phyloP scores from a whole-genome alignment of 2,888 invertebrate species.

The Anthophora plumipes region DNA sequence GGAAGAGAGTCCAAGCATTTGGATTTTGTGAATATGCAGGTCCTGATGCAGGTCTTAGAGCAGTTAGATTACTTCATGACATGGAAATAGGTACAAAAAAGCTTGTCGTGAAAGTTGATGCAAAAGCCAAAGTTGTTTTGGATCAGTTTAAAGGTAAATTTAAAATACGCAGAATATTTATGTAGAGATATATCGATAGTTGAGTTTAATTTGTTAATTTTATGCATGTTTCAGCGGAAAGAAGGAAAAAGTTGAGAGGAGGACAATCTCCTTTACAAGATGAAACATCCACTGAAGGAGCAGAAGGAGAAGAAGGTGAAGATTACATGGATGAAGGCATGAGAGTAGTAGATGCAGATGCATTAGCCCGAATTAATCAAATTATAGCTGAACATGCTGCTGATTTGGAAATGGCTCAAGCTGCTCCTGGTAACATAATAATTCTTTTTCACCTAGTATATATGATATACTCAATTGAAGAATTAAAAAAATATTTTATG shows the following conservation, averaged over 20 bases:
- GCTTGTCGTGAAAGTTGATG: conserved; percentile 98
- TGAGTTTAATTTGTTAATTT: neutral
- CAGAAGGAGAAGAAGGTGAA: conserved; percentile 86
- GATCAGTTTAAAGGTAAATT: conserved; percentile 94
- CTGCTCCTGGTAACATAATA: conserved; percentile 77
- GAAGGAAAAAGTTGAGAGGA: conserved; percentile 87
- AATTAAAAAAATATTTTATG: conserved; percentile 3
- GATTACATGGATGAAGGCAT: conserved; percentile 92
- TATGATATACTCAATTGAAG: neutral
- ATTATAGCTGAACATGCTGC: conserved; percentile 91
- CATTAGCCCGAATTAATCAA: conserved; percentile 91
- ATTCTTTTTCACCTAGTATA: neutral
- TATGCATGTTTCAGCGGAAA: conserved; percentile 85
- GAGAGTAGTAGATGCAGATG: conserved; percentile 90
- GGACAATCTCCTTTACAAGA: conserved; percentile 86
- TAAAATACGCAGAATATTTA: conserved; percentile 39
- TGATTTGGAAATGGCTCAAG: conserved; percentile 82
- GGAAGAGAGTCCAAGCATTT: conserved; percentile 99
- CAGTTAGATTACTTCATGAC: conserved; percentile 96
- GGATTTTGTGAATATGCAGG: conserved; percentile 99
- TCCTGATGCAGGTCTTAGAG: conserved; percentile 97
- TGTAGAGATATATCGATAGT: neutral
- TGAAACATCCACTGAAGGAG: conserved; percentile 87
- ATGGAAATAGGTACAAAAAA: conserved; percentile 96
- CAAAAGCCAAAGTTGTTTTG: conserved; percentile 97